Base-by-base conservation (phyloP, 2,888 invertebrate genomes). In the Drosophila pseudotalamancana region DNA sequence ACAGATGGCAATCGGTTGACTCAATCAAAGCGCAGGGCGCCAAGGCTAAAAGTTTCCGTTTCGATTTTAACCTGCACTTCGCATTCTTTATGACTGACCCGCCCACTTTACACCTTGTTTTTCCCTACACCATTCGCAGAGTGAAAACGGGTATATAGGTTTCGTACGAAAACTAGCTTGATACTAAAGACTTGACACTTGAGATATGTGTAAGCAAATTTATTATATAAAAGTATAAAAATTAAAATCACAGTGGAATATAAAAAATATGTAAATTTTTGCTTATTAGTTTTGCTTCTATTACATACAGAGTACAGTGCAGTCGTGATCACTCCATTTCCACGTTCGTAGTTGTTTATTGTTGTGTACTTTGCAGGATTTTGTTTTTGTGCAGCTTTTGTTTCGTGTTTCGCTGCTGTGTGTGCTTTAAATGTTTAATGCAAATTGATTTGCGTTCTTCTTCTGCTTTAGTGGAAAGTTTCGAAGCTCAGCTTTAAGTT, bases 391-490 rank as follows among this genome's bases (percentile, higher is more conserved):
- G 12, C 27, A 19, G 49, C 8, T 48, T 40, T 23, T 32, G 35
- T 37, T 65, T 35, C 11, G n/a, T 31, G 35, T 23, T 54, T 48
- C 50, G 34, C 40, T 48, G 29, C 19, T 40, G 43, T 55, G 46
- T 55, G 9, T 51, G 6, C n/a, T 16, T 61, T 50, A 53, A 63
- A 79, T 69, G 57, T 60, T 79, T 59, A 67, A 76, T 71, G 60
- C 55, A 70, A 76, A 77, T 83, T 83, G 76, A 81, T 75, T 82
- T 77, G 55, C 59, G 18, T 37, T 14, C 49, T 48, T 51, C 46
- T n/a, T 29, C 12, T 39, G n/a, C 54, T 50, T 27, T 11, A 14
- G 31, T 12, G 6, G 4, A 6, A 31, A 31, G 6, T 31, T 6
- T 12, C 59, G 57, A 43, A 27, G 40, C 50, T 54, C 60, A 34